Percentiles rank a stretch among this genome's conserved stretches.
Conservation (phyloP, 1,140 invertebrate species). For the Hycleus phaleratus region DNA sequence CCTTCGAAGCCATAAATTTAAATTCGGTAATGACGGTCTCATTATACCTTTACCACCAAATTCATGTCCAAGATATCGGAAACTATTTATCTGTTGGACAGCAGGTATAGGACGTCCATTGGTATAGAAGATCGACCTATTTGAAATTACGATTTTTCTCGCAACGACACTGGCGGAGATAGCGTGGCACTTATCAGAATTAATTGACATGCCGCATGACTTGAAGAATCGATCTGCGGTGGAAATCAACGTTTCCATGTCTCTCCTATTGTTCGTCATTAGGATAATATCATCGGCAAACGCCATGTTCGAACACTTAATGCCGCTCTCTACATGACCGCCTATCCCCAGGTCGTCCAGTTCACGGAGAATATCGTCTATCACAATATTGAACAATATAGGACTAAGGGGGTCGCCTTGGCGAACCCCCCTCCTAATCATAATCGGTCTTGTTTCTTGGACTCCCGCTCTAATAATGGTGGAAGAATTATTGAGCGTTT, state of each 20-base stretch:
- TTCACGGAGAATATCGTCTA: constrained; percentile 35
- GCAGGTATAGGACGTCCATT: too few species aligned
- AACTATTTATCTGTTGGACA: too few species aligned
- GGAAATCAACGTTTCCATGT: too few species aligned
- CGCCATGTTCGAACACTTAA: constrained; percentile 25
- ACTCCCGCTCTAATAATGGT: constrained; percentile 20
- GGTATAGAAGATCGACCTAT: constrained; percentile 7
- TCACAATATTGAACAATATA: constrained; percentile 42
- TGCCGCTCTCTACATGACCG: not conserved
- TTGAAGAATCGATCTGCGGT: too few species aligned
- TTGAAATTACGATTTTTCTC: constrained; percentile 1
- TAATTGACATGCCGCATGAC: too few species aligned
- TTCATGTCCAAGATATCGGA: constrained; percentile 21
- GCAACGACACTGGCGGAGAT: constrained; percentile 7
- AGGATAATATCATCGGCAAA: constrained; percentile 41
- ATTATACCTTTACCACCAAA: constrained; percentile 13
- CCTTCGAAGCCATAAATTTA: constrained; percentile 10
- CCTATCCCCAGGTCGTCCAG: not conserved
- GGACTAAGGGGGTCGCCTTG: constrained; percentile 45
- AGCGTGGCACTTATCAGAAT: constrained; percentile 6
- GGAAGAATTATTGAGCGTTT: constrained; percentile 17
- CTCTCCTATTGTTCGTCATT: constrained; percentile 28
- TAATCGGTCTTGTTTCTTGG: constrained; percentile 16
- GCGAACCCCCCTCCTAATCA: constrained; percentile 37
- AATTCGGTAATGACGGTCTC: constrained; percentile 14